phyloP scores from a whole-genome alignment of 2,113 vertebrate genomes.

The Hippocampus abdominalis region DNA sequence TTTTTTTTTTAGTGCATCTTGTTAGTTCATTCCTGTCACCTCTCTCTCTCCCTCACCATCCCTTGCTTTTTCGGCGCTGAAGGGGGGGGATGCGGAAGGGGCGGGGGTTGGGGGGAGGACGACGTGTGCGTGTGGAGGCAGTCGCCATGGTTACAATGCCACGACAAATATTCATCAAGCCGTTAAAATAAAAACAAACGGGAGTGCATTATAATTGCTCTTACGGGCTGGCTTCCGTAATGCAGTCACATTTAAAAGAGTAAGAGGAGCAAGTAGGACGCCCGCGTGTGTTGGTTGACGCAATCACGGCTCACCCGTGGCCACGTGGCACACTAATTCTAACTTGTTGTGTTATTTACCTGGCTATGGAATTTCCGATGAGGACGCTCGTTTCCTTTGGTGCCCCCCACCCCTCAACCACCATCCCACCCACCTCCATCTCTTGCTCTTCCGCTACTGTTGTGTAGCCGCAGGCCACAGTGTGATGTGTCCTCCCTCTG shows the following conservation, averaged over 20 bases:
- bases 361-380: conserved; percentile 49
- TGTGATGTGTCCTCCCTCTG: conserved; percentile 73
- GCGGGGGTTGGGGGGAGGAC: conserved; percentile 30
- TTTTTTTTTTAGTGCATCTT: conserved; percentile 68
- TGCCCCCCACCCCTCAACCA: conserved; percentile 14
- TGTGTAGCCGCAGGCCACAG: conserved; percentile 70
- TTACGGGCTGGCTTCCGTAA: conserved; percentile 58
- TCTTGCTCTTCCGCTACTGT: conserved; percentile 63
- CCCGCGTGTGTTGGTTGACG: conserved; percentile 20
- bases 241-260: conserved; percentile 54
- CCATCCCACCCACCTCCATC: conserved; percentile 44
- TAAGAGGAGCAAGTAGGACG: conserved; percentile 37
- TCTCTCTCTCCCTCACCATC: conserved; percentile 66
- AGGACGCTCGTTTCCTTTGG: conserved; percentile 59
- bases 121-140: conserved; percentile 45
- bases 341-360: conserved; percentile 40
- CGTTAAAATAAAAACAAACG: conserved; percentile 72
- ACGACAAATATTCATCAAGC: conserved; percentile 76
- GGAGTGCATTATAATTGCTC: conserved; percentile 67
- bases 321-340: conserved; percentile 8
- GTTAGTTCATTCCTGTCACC: conserved; percentile 79
- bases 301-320: conserved; percentile 22
- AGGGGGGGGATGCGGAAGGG: conserved; percentile 61
- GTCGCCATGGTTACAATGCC: conserved; percentile 76
- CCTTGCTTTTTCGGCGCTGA: conserved; percentile 69